Base-by-base conservation (phyloP, 1,140 invertebrate species). In the Diabrotica virgifera region DNA sequence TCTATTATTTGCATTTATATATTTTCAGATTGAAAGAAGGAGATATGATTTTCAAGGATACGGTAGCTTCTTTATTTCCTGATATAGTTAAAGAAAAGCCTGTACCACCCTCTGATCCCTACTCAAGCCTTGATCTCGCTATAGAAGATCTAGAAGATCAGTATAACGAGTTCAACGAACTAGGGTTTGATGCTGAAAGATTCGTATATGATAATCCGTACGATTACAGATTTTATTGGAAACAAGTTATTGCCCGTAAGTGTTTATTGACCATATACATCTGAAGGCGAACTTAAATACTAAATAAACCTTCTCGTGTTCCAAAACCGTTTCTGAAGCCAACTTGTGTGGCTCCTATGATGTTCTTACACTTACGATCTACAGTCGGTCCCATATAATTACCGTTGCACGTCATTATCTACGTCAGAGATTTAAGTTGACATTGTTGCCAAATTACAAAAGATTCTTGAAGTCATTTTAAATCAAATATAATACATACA, bases 21-120 rank as follows among this genome's bases (percentile, higher is more conserved):
- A 35, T 38, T 54, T 63, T 38, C 10, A 70, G 68, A 52, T 57
- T 77, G 11, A 69, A 71, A 63, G 65, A 76, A 52, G 67, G 72
- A 10, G 73, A 76, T 11, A 68, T 64, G 14, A 76, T 77, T 52
- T 77, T 77, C 53, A 65, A 68, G 10, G 67, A 76, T 7, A 75
- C 73, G 5, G 71, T 78, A 9, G 74, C 75, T 0, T 76, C 74
- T 67, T 53, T 77, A 3, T 78, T 78, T 67, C 76, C 77, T 2
- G 74, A 77, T 55, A 64, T 76, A 7, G 59, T 77, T 12, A 72
- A 76, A 59, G 70, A 72, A 57, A 72, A 74, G 64, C 69, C 69
- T 11, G 37, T 55, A 7, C 72, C 67, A 8, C 72, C 72, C 10
- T 65, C 68, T 5, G 70, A 74, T 64, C 74, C 76, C 11, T 76